Base-by-base conservation (phyloP, 2,797 vertebrate genomes). In the Myripristis jacobus region DNA sequence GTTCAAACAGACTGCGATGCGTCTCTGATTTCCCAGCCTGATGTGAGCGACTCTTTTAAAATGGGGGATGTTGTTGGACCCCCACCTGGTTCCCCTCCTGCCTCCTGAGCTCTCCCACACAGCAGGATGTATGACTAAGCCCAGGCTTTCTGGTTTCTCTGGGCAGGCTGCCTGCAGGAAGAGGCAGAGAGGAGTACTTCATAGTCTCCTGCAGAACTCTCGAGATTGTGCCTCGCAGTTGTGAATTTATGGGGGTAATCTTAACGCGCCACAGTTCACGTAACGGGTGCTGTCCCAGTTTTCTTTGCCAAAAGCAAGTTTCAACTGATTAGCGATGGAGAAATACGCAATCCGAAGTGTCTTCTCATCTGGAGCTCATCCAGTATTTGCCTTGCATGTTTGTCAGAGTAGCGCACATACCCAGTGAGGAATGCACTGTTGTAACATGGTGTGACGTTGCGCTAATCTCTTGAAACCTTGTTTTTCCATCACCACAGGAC, bases 401-500 rank as follows among this genome's bases (percentile, higher is more conserved):
- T 63, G 53, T 67, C 31, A 27, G 3, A 55, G 43, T 72, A 34
- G 58, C 66, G 63, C 12, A 67, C 7, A 21, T 41, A 11, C 46
- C 19, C 2, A 3, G 9, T 46, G n/a, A 62, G 56, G 52, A 68
- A 43, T 50, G 34, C 3, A 34, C 57, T 18, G 2, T 48, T 56
- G 2, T 56, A 36, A 56, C 54, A 34, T 29, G 52, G 25, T 21
- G 0, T 2, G 19, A 18, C 15, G 4, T 63, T 27, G 15, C 55
- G 38, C 29, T 59, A 7, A 36, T 59, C 4, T 3, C 38, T 21
- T n/a, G n/a, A n/a, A 12, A 19, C 1, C 38, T 19, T 16, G 18
- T 21, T 9, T 25, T 19, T 50, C 13, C 41, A 18, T 38, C 9
- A 0, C 62, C 47, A 4, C 92, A 99, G 98, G 98, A 99, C 0